phyloP scores from a whole-genome alignment of 2,888 invertebrate species.

The Reticulitermes lucifugus region DNA sequence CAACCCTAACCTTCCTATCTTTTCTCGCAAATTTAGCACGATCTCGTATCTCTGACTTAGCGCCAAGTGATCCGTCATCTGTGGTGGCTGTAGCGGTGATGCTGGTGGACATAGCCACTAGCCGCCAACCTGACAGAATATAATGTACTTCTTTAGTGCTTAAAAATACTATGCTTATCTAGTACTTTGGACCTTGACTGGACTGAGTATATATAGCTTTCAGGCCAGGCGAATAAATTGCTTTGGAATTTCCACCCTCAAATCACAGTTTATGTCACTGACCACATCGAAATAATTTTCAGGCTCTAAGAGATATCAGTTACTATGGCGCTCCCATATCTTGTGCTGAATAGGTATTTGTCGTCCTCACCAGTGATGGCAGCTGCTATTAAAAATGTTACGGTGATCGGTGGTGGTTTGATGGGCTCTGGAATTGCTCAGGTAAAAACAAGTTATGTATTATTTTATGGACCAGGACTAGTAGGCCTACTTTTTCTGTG shows the following conservation, averaged over 20 bases:
- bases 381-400: conserved; percentile 78
- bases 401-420: conserved; percentile 86
- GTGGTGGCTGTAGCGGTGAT: too few relatives aligned
- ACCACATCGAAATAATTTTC: background rate
- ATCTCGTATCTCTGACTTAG: too few relatives aligned
- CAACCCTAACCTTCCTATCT: too few relatives aligned
- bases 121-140: too few relatives aligned
- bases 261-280: background rate
- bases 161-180: too few relatives aligned
- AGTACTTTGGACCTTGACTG: background rate
- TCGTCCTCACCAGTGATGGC: conserved; percentile 49
- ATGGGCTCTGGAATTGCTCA: conserved; percentile 95
- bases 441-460: conserved; percentile 65
- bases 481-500: too few relatives aligned
- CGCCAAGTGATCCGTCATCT: too few relatives aligned
- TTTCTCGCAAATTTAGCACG: too few relatives aligned
- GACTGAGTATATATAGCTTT: background rate
- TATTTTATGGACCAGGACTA: background rate
- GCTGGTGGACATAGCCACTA: too few relatives aligned
- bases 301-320: background rate
- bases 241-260: too few relatives aligned
- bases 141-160: too few relatives aligned
- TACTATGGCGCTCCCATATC: conserved; percentile 42
- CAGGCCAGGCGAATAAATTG: too few relatives aligned
- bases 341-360: conserved; percentile 37